Conservation (phyloP, 2,113 vertebrate genomes). For the Pelmatolapia mariae region DNA sequence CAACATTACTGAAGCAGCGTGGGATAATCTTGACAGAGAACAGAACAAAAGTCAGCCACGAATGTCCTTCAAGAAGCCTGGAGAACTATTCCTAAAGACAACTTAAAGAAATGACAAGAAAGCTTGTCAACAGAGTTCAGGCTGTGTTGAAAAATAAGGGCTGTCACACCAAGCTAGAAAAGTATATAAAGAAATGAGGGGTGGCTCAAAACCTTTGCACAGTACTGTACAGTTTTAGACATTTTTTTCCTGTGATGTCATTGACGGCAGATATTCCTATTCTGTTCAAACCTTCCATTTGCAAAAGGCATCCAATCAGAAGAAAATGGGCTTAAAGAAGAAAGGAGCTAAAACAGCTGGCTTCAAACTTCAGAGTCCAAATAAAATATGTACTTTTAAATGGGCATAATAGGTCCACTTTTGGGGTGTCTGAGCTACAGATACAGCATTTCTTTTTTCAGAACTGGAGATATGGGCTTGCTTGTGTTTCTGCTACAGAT, state of each 20-base stretch:
- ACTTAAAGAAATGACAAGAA: background rate
- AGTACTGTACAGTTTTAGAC: background rate
- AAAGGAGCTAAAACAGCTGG: background rate
- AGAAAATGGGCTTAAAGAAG: background rate
- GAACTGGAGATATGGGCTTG: background rate
- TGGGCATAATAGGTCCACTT: background rate
- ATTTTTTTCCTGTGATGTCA: background rate
- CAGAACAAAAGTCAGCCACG: background rate
- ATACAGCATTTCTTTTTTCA: background rate
- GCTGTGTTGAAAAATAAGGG: rapidly evolving
- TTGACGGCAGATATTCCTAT: background rate
- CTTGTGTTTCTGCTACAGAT: background rate
- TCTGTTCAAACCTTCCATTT: background rate
- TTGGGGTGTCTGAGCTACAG: background rate
- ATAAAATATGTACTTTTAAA: background rate
- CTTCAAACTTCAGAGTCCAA: background rate
- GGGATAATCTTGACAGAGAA: background rate
- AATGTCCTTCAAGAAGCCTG: background rate
- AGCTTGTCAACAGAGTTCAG: background rate
- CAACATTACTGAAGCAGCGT: background rate
- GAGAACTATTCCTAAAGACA: background rate
- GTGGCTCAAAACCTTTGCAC: background rate
- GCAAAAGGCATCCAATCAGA: rapidly evolving
- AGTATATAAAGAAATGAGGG: background rate
- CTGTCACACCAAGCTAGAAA: background rate